Conservation (phyloP, 2,113 vertebrate species). For the Fulmarus glacialis region DNA sequence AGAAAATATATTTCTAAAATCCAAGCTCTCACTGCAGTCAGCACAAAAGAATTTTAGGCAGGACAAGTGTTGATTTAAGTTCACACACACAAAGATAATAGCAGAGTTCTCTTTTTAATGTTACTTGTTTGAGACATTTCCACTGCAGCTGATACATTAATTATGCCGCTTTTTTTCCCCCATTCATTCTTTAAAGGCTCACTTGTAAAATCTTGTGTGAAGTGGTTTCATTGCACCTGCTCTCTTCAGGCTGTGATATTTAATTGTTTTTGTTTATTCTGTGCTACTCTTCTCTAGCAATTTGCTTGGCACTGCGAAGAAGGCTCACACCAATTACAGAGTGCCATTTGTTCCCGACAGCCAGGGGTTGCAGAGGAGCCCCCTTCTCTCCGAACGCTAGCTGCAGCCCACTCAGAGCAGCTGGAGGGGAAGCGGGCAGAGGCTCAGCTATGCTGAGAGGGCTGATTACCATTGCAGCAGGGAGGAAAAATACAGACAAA, state of each 20-base stretch:
- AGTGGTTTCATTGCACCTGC: constrained; percentile 27
- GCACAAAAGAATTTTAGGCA: not conserved
- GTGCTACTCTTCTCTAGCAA: not conserved
- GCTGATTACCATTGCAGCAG: not conserved
- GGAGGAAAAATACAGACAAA: not conserved
- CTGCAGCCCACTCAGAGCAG: not conserved
- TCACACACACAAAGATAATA: not conserved
- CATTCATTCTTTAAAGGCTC: not conserved
- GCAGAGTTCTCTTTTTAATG: not conserved
- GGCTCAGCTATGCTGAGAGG: not conserved
- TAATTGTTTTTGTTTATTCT: not conserved
- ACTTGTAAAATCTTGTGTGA: not conserved
- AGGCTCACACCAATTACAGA: not conserved
- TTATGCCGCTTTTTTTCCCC: not conserved
- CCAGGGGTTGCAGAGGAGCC: not conserved
- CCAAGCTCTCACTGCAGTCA: not conserved
- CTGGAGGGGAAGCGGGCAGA: not conserved
- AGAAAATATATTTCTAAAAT: not conserved
- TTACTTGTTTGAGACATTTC: not conserved
- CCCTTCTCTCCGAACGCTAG: not conserved
- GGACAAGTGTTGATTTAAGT: not conserved
- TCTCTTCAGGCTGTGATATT: not conserved
- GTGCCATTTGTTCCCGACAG: not conserved
- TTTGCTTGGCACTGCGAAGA: not conserved
- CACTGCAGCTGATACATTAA: constrained; percentile 16